Evolutionary conservation across 2,888 invertebrate species (phyloP), one percentile per base, ranked within the genome.

Genomic region (Archips crataeganus): DNA sequence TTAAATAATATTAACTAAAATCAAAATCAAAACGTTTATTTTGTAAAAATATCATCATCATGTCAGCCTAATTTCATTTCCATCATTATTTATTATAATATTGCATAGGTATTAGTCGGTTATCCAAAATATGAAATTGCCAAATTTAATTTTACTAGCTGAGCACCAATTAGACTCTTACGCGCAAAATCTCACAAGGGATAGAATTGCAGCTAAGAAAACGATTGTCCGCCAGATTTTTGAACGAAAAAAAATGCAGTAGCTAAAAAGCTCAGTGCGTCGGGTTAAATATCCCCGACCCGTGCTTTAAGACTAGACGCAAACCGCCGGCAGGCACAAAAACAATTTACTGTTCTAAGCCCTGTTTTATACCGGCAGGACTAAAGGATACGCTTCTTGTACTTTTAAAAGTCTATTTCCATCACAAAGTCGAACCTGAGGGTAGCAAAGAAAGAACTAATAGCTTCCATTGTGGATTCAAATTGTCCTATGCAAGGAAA

Each of bases 301-400:
- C 62, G 51, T 67, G 42, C 59, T 69, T 75, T 73, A 77, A 66
- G 54, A 61, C 81, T 81, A 85, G 87, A 84, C 82, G 81, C 81
- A 83, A 84, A 85, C 79, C 81, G 92, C 93, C 89, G 79, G 74
- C 77, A 84, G 93, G 93, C 89, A 92, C 84, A 92, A 93, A 93
- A 93, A 92, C 93, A 92, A 93, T 93, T 92, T 93, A 79, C 90
- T 84, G 82, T 83, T 88, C 86, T 87, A 90, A 90, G 90, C 86
- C 85, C 81, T 79, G 86, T 84, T 86, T 86, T 85, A 84, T 83
- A 85, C 82, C 83, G 82, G 80, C 77, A 85, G 85, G 85, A 86
- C 82, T 77, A 77, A 87, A 90, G 87, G 83, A 85, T 84, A 80
- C 79, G 77, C 78, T 79, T 81, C 83, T 82, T 82, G 82, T 85